A percentile compares a stretch with the other conserved stretches of the same genome.
Conservation (phyloP, 2,113 vertebrate species). For the Nansenia antarctica region DNA sequence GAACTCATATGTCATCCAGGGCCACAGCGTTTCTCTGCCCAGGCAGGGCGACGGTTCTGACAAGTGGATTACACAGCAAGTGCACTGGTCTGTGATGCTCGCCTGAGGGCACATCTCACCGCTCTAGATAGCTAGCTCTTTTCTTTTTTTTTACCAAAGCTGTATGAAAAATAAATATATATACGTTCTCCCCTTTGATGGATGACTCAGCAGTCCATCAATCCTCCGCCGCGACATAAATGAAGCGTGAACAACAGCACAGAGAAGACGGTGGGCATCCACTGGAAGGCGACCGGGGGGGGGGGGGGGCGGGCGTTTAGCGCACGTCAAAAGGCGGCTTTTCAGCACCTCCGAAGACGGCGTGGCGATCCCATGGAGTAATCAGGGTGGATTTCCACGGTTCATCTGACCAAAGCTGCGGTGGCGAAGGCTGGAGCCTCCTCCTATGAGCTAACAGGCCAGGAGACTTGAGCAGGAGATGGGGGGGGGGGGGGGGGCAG, state of each 20-base stretch:
- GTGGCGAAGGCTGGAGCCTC: slow-evolving; percentile 27
- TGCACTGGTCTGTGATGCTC: not conserved
- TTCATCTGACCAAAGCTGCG: slow-evolving; percentile 29
- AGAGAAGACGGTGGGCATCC: slow-evolving; percentile 38
- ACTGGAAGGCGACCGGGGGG: slow-evolving; percentile 13
- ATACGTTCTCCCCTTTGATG: slow-evolving; percentile 52
- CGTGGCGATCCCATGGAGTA: slow-evolving; percentile 20
- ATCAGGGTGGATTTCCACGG: slow-evolving; percentile 37
- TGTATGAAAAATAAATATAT: slow-evolving; percentile 53
- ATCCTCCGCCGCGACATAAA: slow-evolving; percentile 45
- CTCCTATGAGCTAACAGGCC: slow-evolving; percentile 40
- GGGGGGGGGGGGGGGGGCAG: slow-evolving; percentile 17
- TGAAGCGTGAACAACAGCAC: slow-evolving; percentile 50
- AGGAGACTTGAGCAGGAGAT: slow-evolving; percentile 23
- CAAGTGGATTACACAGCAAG: slow-evolving; percentile 21
- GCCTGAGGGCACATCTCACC: slow-evolving; percentile 1
- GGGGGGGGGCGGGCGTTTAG: too few species aligned
- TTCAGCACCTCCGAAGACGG: slow-evolving; percentile 16
- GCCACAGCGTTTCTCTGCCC: not conserved
- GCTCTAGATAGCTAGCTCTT: slow-evolving; percentile 17
- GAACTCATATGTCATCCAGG: slow-evolving; percentile 3
- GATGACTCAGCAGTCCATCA: slow-evolving; percentile 55
- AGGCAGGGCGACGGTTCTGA: not conserved
- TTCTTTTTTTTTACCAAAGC: slow-evolving; percentile 32
- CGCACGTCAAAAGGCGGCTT: slow-evolving; percentile 4